Evolutionary conservation across 2,113 vertebrate species (phyloP).

Genomic region (Myrmophylax atrothorax): DNA sequence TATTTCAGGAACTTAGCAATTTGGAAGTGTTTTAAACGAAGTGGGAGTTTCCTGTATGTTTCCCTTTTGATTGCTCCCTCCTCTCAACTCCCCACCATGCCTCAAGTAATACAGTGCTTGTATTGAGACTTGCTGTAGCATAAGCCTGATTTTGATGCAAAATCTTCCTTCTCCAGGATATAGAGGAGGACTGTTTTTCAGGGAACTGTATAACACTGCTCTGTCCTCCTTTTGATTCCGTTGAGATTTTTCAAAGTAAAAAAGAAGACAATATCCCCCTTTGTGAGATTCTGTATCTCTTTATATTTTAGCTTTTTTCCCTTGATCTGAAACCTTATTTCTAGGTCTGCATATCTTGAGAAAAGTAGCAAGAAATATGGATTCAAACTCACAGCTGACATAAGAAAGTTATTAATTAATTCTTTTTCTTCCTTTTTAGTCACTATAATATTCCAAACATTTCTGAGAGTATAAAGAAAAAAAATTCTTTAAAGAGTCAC

Average conservation of each 20-base stretch:
- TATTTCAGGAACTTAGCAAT: neutral
- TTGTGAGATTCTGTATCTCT: neutral
- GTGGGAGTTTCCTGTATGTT: constrained; percentile 21
- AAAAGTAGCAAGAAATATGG: neutral
- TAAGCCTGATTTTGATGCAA: constrained; percentile 51
- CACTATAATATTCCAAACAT: neutral
- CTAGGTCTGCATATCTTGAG: neutral
- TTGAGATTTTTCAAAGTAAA: neutral
- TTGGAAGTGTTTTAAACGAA: constrained; percentile 15
- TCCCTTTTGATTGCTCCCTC: constrained; percentile 17
- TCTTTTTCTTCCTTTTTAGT: neutral
- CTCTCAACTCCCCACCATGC: neutral
- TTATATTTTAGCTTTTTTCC: neutral
- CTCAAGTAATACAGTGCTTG: constrained; percentile 27
- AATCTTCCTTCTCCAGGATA: neutral
- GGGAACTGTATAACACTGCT: neutral
- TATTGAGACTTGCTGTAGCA: constrained; percentile 12
- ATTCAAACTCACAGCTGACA: neutral
- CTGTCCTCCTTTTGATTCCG: neutral
- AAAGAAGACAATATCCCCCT: neutral
- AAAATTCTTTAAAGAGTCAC: neutral
- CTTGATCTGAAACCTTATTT: neutral
- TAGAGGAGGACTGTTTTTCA: constrained; percentile 30
- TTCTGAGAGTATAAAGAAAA: neutral
- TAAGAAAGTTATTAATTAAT: neutral